Conservation (phyloP, 2,113 vertebrate genomes). For the Mormyrus lacerda region DNA sequence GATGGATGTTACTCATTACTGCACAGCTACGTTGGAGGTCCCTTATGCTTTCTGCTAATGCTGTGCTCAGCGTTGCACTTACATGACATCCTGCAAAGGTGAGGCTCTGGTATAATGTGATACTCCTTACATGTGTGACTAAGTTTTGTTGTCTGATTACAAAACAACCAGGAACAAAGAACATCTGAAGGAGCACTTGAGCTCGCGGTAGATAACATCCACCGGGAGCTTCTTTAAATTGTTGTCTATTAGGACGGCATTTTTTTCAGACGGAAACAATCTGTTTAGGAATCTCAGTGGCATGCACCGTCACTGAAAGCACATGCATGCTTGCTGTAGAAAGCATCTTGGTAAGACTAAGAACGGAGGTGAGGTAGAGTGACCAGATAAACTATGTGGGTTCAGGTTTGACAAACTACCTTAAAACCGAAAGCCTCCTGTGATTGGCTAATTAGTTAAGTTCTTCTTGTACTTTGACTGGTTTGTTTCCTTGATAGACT, state of each 20-base stretch:
- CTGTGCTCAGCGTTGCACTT: neutral
- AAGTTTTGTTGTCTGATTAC: neutral
- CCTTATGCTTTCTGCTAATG: neutral
- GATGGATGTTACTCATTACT: neutral
- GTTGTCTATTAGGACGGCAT: neutral
- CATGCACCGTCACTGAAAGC: neutral
- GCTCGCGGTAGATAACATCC: neutral
- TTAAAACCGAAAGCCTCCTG: too few species aligned
- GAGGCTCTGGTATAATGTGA: neutral
- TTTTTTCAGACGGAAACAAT: neutral
- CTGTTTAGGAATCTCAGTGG: neutral
- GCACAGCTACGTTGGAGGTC: neutral
- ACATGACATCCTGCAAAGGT: neutral
- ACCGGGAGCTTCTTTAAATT: neutral
- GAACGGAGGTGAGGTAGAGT: neutral
- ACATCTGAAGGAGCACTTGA: neutral
- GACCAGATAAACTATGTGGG: neutral
- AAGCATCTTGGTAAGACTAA: neutral
- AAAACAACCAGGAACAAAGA: slow-evolving; percentile 5
- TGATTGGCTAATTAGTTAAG: neutral
- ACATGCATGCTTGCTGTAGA: neutral
- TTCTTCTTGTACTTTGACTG: neutral
- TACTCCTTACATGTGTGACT: neutral
- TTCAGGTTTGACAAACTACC: too few species aligned
- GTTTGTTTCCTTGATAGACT: neutral